Evolutionary conservation across 2,797 vertebrate genomes (phyloP), one percentile per base, ranked within the genome.

Genomic region (Hafferia zeledoni): DNA sequence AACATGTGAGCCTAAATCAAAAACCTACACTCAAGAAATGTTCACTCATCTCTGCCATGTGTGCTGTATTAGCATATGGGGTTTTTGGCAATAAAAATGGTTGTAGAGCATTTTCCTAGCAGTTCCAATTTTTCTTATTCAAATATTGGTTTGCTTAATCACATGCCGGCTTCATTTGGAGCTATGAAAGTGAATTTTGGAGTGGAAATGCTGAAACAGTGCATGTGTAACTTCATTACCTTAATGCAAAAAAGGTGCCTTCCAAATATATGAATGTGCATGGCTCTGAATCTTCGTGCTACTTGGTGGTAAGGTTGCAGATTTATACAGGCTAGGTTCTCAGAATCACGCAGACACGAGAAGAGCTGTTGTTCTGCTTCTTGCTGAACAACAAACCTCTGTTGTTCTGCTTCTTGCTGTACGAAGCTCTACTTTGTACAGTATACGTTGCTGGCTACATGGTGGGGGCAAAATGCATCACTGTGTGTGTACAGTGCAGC

Each of bases 1-100:
- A 82, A 90, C 82, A 70, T 88, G 70, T 28, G 16, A 82, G 24
- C 77, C 78, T 72, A 75, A 95, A 94, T 87, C 52, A 87, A 64
- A 94, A 53, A 19, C 15, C 76, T 14, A 1, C 6, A 19, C n/a
- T 82, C 24, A 39, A 65, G 78, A 93, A 94, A 67, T 16, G 13
- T 50, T 90, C 33, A 16, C 3, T 22, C 3, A 0, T 35, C 23
- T 83, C 31, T 83, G 37, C 31, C 6, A 19, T 11, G 17, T 50
- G 2, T 15, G 22, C 67, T 95, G 11, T 16, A 27, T 23, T 78
- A 71, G 16, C 7, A 9, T n/a, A 46, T 20, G 10, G 49, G 74
- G 89, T 82, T 85, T 93, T 90, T 56, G 75, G 9, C 33, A 31
- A 37, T 52, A 30, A 77, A 88, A 76, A 39, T 43, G 72, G 43